Evolutionary conservation across 2,797 vertebrate species (phyloP).

Genomic region (Anas flavirostris): DNA sequence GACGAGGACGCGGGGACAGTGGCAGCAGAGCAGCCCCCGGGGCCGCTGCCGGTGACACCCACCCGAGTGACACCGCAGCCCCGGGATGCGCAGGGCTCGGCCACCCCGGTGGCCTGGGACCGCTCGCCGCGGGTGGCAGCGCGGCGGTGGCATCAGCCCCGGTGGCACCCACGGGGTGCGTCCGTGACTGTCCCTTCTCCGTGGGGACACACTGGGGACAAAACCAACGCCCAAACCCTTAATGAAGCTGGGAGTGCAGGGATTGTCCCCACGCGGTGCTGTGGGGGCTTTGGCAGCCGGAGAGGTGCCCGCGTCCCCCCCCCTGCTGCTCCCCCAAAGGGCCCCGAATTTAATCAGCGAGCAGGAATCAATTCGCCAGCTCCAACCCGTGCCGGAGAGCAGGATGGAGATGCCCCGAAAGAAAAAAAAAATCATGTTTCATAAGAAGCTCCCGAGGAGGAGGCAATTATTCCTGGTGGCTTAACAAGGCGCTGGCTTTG

Average conservation of each 20-base stretch:
- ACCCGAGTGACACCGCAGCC: not conserved
- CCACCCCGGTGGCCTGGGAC: too few relatives aligned
- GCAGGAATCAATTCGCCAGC: constrained; percentile 78
- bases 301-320: not conserved
- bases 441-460: not conserved
- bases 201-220: too few relatives aligned
- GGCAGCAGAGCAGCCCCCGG: too few relatives aligned
- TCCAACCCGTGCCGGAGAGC: constrained; percentile 52
- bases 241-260: too few relatives aligned
- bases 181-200: too few relatives aligned
- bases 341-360: constrained; percentile 73
- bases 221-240: too few relatives aligned
- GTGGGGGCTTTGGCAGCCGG: too few relatives aligned
- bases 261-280: accelerated
- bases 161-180: too few relatives aligned
- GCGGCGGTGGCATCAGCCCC: too few relatives aligned
- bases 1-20: not conserved
- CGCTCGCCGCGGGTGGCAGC: too few relatives aligned
- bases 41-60: not conserved
- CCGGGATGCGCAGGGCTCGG: not conserved
- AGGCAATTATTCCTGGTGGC: constrained; percentile 51
- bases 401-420: not conserved
- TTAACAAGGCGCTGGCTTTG: not conserved
- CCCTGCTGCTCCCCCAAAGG: constrained; percentile 67
- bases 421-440: not conserved